Evolutionary conservation across 2,888 invertebrate genomes (phyloP).

Genomic region (Cheilosia soror): DNA sequence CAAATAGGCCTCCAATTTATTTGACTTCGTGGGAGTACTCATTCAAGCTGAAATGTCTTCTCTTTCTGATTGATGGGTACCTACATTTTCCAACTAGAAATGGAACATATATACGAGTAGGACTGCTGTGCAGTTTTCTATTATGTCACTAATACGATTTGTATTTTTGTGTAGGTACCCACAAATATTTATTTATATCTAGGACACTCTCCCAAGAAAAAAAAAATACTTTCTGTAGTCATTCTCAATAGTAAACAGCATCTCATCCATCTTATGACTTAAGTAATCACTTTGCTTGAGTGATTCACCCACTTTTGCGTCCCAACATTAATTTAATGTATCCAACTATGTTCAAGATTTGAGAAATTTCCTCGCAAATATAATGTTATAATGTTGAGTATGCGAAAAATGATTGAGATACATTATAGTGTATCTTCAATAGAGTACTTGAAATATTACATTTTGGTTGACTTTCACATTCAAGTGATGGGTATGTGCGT

Average conservation of each 20-base stretch:
- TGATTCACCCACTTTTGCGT: conserved; percentile 2
- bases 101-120: no score
- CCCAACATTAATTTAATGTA: conserved; percentile 1
- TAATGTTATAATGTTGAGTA: conserved; percentile 10
- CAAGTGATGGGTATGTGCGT: conserved; percentile 24
- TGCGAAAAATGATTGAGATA: conserved; percentile 45
- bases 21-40: no score
- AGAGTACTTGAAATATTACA: conserved; percentile 41
- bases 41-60: no score
- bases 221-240: not conserved
- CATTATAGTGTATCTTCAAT: conserved; percentile 32
- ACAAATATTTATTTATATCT: not conserved
- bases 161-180: not conserved
- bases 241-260: not conserved
- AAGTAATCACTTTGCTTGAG: conserved; percentile 29
- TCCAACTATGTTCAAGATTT: conserved; percentile 7
- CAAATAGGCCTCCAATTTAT: no score
- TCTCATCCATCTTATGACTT: conserved; percentile 18
- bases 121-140: not conserved
- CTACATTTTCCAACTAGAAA: no score
- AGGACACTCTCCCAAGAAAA: conserved; percentile 14
- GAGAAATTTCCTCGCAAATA: not conserved
- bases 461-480: conserved; percentile 55
- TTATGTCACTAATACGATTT: not conserved
- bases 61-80: no score